Evolutionary conservation across 2,888 invertebrate species (phyloP).

Genomic region (Notodonta ziczac): DNA sequence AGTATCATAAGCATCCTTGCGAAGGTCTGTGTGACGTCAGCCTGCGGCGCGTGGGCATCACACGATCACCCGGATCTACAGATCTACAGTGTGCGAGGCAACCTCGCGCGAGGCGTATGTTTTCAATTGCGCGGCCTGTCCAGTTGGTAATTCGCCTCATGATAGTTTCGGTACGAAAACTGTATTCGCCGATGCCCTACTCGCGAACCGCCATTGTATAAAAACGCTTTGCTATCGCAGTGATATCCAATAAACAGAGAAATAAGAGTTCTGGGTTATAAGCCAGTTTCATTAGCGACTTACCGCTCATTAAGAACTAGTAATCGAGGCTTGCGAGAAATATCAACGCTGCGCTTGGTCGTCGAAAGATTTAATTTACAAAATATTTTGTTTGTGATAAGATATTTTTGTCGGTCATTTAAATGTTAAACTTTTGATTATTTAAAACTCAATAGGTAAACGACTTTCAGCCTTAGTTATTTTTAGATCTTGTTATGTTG

Average conservation of each 20-base stretch:
- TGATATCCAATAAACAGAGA: neutral
- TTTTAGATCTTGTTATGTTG: neutral
- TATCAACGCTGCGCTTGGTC: neutral
- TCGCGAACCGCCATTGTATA: slow-evolving; percentile 20
- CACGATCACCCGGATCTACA: slow-evolving; percentile 33
- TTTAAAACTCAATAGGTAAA: neutral
- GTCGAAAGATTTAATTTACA: neutral
- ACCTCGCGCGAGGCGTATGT: slow-evolving; percentile 21
- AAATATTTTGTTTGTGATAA: neutral
- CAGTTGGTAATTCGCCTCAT: slow-evolving; percentile 38
- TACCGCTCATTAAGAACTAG: neutral
- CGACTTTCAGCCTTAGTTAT: neutral
- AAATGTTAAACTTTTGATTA: neutral
- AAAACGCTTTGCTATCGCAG: slow-evolving; percentile 13
- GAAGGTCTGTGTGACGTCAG: slow-evolving; percentile 40
- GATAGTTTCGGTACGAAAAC: slow-evolving; percentile 36
- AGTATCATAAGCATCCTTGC: slow-evolving; percentile 26
- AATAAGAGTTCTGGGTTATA: slow-evolving; percentile 10
- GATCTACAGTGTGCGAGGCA: slow-evolving; percentile 29
- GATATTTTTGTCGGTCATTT: neutral
- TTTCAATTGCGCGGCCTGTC: slow-evolving; percentile 32
- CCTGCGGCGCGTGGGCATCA: slow-evolving; percentile 24
- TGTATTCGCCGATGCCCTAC: slow-evolving; percentile 23
- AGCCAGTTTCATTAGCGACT: neutral
- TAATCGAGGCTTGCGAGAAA: neutral